Conservation (phyloP, 92 coral and sea anemone genomes). For the Epizoanthus stellaris region DNA sequence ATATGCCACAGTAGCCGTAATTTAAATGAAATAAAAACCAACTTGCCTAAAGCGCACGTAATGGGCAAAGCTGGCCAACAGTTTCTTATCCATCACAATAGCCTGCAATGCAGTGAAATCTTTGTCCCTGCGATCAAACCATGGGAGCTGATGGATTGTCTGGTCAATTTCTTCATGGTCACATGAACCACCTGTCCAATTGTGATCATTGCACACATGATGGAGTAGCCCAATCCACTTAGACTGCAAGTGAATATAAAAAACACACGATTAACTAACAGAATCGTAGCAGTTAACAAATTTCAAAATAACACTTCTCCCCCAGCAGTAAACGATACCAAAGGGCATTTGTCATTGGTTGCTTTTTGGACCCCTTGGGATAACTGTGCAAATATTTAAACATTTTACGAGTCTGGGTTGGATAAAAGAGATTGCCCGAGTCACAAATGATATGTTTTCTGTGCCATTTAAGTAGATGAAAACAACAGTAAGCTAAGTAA, state of each 20-base stretch:
- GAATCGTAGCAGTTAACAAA: neutral
- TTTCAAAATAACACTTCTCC: neutral
- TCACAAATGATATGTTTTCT: neutral
- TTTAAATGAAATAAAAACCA: neutral
- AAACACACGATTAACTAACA: neutral
- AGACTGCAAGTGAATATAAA: conserved; percentile 6
- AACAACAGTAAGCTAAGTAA: neutral
- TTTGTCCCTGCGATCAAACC: conserved; percentile 53
- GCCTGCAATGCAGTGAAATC: conserved; percentile 53
- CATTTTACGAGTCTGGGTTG: no score
- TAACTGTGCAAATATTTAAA: no score
- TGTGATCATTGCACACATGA: conserved; percentile 59
- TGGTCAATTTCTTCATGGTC: conserved; percentile 31
- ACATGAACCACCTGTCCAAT: conserved; percentile 52
- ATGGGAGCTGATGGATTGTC: conserved; percentile 34
- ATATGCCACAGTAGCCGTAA: no score
- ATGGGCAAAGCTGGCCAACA: conserved; percentile 46
- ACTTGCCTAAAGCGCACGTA: conserved; percentile 52
- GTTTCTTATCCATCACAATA: conserved; percentile 29
- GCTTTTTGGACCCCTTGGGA: no score
- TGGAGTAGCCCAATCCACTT: conserved; percentile 53
- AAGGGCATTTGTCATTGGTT: neutral
- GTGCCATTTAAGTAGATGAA: neutral
- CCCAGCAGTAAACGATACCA: neutral
- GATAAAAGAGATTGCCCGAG: neutral